Evolutionary conservation across 2,113 vertebrate species (phyloP).

Genomic region (Chunga burmeisteri): DNA sequence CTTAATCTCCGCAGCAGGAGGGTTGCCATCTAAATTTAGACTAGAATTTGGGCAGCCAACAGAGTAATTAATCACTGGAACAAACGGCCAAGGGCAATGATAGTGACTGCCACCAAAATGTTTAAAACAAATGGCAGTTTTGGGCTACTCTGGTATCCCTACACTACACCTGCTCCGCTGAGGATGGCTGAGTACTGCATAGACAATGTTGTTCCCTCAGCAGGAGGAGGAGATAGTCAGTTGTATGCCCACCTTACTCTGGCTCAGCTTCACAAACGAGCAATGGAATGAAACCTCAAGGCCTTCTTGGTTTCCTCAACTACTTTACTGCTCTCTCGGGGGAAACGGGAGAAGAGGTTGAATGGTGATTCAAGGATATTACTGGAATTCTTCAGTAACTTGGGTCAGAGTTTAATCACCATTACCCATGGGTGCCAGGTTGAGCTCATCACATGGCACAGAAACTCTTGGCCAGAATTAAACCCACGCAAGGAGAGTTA

Average conservation of each 20-base stretch:
- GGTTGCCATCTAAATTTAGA: neutral
- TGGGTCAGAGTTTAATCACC: neutral
- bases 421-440: neutral
- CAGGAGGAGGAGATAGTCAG: neutral
- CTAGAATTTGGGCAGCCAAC: neutral
- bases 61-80: neutral
- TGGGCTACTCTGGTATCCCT: neutral
- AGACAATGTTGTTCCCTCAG: fast-evolving
- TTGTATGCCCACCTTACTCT: neutral
- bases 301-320: neutral
- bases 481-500: neutral
- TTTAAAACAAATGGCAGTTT: neutral
- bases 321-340: neutral
- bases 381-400: neutral
- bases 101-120: neutral
- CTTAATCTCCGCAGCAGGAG: neutral
- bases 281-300: neutral
- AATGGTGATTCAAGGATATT: neutral
- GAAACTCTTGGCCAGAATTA: neutral
- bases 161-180: neutral
- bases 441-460: neutral
- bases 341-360: neutral
- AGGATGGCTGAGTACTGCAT: neutral
- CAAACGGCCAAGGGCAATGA: neutral
- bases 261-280: neutral